Evolutionary conservation across 2,113 vertebrate species (phyloP).

Genomic region (Blennius ocellaris): DNA sequence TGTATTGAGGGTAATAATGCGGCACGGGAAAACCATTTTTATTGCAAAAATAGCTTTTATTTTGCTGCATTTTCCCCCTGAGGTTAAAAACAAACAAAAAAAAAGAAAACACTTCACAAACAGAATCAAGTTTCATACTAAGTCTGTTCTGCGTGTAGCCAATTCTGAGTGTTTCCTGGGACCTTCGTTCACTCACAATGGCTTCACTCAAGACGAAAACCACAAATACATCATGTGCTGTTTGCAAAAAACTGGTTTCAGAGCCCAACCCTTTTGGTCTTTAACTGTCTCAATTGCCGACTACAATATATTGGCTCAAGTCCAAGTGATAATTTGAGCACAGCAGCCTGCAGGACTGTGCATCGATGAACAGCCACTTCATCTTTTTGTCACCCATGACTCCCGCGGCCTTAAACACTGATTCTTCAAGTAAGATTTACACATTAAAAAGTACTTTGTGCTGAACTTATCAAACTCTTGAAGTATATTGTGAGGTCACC

Average conservation of each 20-base stretch:
- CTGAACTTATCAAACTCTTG: background rate
- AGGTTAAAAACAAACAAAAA: constrained; percentile 31
- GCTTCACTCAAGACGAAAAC: constrained; percentile 25
- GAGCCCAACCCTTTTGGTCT: constrained; percentile 12
- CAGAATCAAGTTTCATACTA: constrained; percentile 12
- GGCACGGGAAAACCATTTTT: background rate
- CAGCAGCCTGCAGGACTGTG: constrained; percentile 8
- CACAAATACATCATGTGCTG: background rate
- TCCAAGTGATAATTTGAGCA: constrained; percentile 23
- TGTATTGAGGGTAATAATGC: background rate
- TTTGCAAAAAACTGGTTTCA: constrained; percentile 23
- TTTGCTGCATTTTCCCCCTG: constrained; percentile 30
- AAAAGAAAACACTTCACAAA: constrained; percentile 33
- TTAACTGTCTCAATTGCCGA: constrained; percentile 33
- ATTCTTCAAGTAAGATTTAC: constrained; percentile 34
- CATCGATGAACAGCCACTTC: constrained; percentile 35
- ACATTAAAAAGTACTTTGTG: constrained; percentile 12
- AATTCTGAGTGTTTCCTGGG: constrained; percentile 30
- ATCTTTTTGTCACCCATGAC: constrained; percentile 12
- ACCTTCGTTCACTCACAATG: constrained; percentile 31
- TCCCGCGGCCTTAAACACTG: constrained; percentile 9
- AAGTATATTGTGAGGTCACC: constrained; percentile 6
- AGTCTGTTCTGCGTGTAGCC: constrained; percentile 22
- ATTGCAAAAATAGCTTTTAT: constrained; percentile 68
- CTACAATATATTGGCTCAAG: constrained; percentile 36